Percentiles rank a stretch among this genome's conserved stretches.
Evolutionary conservation across 2,888 invertebrate genomes (phyloP).

Genomic region (Trichacis sp.): DNA sequence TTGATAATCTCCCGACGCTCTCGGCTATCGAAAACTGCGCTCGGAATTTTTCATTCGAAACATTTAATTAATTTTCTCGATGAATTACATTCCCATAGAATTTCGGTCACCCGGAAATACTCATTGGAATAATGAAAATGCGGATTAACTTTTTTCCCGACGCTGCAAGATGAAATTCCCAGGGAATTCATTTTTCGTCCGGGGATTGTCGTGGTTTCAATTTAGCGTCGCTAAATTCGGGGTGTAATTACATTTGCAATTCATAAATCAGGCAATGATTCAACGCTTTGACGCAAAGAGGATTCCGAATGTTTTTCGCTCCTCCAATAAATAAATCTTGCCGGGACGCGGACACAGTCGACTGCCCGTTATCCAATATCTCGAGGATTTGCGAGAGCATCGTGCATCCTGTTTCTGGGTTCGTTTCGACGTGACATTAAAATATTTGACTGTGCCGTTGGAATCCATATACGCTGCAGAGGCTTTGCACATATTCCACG

Average conservation of each 20-base stretch:
- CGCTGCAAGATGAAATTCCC: not conserved
- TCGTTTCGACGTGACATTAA: slow-evolving; percentile 51
- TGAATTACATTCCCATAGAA: not conserved
- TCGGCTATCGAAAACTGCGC: not conserved
- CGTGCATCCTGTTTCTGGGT: slow-evolving; percentile 52
- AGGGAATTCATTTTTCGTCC: not conserved
- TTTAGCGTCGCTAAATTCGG: slow-evolving; percentile 5
- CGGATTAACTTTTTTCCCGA: too few relatives aligned
- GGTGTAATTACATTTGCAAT: slow-evolving; percentile 35
- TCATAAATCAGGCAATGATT: slow-evolving; percentile 34
- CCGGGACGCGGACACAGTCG: slow-evolving; percentile 31
- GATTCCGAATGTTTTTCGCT: slow-evolving; percentile 37
- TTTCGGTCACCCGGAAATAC: not conserved
- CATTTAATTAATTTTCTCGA: not conserved
- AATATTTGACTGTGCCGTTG: slow-evolving; percentile 51
- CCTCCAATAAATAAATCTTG: slow-evolving; percentile 39
- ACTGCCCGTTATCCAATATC: slow-evolving; percentile 51
- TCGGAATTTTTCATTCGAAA: not conserved
- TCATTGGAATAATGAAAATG: too few relatives aligned
- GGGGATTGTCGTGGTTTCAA: slow-evolving; percentile 3
- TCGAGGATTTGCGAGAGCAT: slow-evolving; percentile 51
- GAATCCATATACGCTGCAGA: slow-evolving; percentile 29
- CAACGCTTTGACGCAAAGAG: slow-evolving; percentile 23
- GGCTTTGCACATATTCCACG: slow-evolving; percentile 35
- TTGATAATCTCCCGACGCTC: not conserved